Conservation (phyloP, 2,888 invertebrate species). For the Nomada fabriciana region DNA sequence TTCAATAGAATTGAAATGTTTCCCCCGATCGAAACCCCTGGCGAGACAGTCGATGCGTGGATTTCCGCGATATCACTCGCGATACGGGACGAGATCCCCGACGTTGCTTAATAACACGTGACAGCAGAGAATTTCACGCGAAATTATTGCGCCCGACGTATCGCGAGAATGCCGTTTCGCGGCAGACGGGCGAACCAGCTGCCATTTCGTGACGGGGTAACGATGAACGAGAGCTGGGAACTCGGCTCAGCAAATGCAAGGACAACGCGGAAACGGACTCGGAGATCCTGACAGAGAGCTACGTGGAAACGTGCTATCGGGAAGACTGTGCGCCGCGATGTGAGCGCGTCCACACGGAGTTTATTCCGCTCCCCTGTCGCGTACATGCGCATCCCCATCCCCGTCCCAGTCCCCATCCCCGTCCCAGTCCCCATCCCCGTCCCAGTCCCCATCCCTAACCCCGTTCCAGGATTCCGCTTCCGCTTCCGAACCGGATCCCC, state of each 20-base stretch:
- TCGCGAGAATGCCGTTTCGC: neutral
- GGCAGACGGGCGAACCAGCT: neutral
- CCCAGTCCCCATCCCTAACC: slow-evolving; percentile 27
- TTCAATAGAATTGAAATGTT: slow-evolving; percentile 47
- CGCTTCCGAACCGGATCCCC: slow-evolving; percentile 71
- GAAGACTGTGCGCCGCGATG: slow-evolving; percentile 77
- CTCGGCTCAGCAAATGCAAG: neutral
- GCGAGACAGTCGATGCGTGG: neutral
- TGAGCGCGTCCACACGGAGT: slow-evolving; percentile 73
- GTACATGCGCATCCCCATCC: slow-evolving; percentile 68
- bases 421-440: slow-evolving; percentile 32
- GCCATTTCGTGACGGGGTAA: slow-evolving; percentile 13
- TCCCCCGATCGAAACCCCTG: neutral
- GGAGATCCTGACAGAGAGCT: slow-evolving; percentile 12
- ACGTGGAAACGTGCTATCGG: slow-evolving; percentile 69
- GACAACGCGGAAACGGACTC: neutral
- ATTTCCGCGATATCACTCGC: slow-evolving; percentile 37
- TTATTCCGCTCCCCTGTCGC: slow-evolving; percentile 70
- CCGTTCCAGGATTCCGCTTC: slow-evolving; percentile 65
- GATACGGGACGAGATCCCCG: slow-evolving; percentile 25
- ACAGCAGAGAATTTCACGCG: slow-evolving; percentile 1
- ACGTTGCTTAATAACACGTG: slow-evolving; percentile 38
- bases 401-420: slow-evolving; percentile 33
- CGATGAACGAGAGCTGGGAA: neutral
- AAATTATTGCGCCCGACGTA: neutral